Evolutionary conservation across 2,797 vertebrate genomes (phyloP), one percentile per base, ranked within the genome.

Genomic region (Coendou prehensilis): DNA sequence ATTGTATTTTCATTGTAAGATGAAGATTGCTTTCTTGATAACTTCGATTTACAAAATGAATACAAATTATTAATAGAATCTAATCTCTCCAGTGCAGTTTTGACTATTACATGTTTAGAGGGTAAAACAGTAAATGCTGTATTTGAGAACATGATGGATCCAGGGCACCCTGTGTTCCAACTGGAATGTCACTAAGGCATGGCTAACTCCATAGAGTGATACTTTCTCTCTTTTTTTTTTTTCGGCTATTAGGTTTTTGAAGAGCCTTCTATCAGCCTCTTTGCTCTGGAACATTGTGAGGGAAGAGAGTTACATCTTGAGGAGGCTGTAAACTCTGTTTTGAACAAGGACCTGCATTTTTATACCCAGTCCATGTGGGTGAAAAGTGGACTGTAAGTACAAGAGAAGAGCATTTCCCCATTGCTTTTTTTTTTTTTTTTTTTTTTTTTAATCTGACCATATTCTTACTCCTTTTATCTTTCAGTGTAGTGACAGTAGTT

Each of bases 341-440:
- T 99, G 94, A 98, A 97, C 73, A 98, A 99, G 95, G 98, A 99
- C 89, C 98, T 98, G 71, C 98, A 98, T 96, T 99, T 99, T 97
- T 98, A 98, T 95, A 98, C 98, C n/a, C 99, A 99, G 96, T 99
- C 99, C 18, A 98, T 99, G 6, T 98, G 99, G 98, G 98, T 99
- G 89, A 98, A 98, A 91, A 98, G 99, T 75, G 99, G 99, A 96
- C 95, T 98, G 99, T 99, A 97, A 99, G 98, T 99, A 98, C 2
- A 6, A 56, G 18, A 45, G 18, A 9, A 18, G 14, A 28, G 45
- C 41, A 18, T 52, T n/a, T 79, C 33, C 37, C 30, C 5, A 5
- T 10, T 22, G 6, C 13, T 67, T 10, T 41, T 41, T 41, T 41
- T n/a, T 67, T 33, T 69, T n/a, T 67, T 33, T 69, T n/a, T 67